phyloP scores from a whole-genome alignment of 2,797 vertebrate species.

The Lepus townsendii region DNA sequence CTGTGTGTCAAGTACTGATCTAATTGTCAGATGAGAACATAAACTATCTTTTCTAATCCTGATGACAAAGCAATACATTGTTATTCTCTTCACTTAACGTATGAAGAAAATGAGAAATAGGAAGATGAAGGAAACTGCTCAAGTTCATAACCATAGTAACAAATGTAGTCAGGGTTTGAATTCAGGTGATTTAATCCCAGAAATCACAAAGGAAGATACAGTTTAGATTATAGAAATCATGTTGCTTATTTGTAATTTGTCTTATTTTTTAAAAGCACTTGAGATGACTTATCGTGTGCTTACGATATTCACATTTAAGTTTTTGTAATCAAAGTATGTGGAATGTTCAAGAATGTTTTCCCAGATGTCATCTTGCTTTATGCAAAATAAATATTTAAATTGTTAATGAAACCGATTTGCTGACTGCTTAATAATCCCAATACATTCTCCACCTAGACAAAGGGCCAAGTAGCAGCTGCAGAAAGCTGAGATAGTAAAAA shows the following conservation, averaged over 20 bases:
- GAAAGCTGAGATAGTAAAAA: neutral
- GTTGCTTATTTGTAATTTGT: neutral
- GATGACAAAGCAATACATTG: neutral
- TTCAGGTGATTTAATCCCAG: neutral
- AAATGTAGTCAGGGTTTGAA: neutral
- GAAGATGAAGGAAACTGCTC: neutral
- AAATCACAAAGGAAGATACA: neutral
- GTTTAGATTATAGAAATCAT: neutral
- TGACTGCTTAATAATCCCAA: neutral
- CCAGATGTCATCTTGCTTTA: neutral
- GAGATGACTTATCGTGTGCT: neutral
- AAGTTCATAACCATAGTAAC: neutral
- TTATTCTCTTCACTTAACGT: neutral
- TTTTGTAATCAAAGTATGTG: neutral
- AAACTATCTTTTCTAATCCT: neutral
- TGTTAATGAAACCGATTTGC: neutral
- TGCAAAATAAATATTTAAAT: neutral
- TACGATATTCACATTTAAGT: neutral
- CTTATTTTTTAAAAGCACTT: neutral
- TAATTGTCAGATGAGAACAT: neutral
- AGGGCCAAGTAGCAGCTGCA: neutral
- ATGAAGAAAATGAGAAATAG: neutral
- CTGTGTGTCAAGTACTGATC: neutral
- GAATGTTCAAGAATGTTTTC: conserved; percentile 1
- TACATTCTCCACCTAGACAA: neutral